These are phyloP conservation scores for Malthinus seriepunctatus DNA, from an alignment of 2,888 invertebrate species.

Conservation along the genomic window DNA sequence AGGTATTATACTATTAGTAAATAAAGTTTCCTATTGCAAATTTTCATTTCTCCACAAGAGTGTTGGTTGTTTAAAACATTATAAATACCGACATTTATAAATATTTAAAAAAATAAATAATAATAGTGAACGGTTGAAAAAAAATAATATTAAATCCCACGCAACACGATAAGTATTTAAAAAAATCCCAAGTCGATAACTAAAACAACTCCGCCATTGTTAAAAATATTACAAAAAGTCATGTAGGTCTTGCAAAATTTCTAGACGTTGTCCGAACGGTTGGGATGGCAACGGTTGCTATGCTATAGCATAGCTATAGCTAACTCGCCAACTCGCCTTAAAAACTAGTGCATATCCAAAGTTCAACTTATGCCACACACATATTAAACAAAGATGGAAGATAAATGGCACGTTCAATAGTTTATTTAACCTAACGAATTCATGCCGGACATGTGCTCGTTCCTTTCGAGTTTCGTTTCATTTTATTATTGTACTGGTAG, in stretches of 20 bases:
- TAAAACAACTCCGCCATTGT: not conserved
- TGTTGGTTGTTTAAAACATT: too few relatives aligned
- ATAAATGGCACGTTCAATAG: too few relatives aligned
- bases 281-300: slow-evolving; percentile 48
- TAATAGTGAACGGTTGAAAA: too few relatives aligned
- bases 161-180: not conserved
- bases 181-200: not conserved
- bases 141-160: not conserved
- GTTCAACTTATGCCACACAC: too few relatives aligned
- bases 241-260: slow-evolving; percentile 16
- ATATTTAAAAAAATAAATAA: too few relatives aligned
- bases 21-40: too few relatives aligned
- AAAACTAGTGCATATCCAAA: not conserved
- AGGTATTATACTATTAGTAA: too few relatives aligned
- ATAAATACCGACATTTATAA: too few relatives aligned
- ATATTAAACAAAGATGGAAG: too few relatives aligned
- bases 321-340: slow-evolving; percentile 14
- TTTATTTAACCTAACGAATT: slow-evolving; percentile 11
- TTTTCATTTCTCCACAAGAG: too few relatives aligned
- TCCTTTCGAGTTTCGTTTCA: slow-evolving; percentile 4
- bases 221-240: not conserved
- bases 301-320: slow-evolving; percentile 39
- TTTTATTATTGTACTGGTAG: slow-evolving; percentile 22
- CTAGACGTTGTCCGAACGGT: slow-evolving; percentile 32
- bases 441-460: slow-evolving; percentile 35